A percentile compares a stretch with the other conserved stretches of the same genome.
Evolutionary conservation across 2,797 vertebrate genomes (phyloP).

Genomic region (Gymnoscopelus microlampas): DNA sequence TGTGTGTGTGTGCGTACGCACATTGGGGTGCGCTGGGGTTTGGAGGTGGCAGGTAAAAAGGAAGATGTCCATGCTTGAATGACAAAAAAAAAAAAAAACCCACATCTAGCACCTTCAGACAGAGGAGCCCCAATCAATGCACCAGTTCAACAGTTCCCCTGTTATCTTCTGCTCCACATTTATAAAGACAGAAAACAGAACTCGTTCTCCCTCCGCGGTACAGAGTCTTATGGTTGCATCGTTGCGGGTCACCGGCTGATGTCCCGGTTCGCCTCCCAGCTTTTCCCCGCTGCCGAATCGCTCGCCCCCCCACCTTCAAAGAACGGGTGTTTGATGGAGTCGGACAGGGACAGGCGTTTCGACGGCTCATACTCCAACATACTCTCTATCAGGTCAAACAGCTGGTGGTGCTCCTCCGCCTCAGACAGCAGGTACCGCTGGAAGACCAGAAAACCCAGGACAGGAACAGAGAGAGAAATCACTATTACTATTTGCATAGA

Average conservation of each 20-base stretch:
- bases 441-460: background rate
- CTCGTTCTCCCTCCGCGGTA: conserved; percentile 36
- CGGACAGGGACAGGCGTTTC: conserved; percentile 87
- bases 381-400: conserved; percentile 95
- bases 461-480: background rate
- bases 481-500: too few relatives aligned
- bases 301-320: conserved; percentile 74
- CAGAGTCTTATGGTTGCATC: conserved; percentile 43
- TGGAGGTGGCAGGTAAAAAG: conserved; percentile 26
- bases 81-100: conserved; percentile 33
- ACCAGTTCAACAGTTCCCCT: conserved; percentile 38
- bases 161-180: conserved; percentile 36
- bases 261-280: conserved; percentile 95
- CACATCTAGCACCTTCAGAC: conserved; percentile 10
- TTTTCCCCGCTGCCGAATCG: conserved; percentile 78
- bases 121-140: conserved; percentile 19
- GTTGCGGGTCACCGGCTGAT: conserved; percentile 93
- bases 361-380: conserved; percentile 97
- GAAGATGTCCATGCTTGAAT: conserved; percentile 63
- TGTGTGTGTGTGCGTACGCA: too few relatives aligned
- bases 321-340: conserved; percentile 93
- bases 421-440: conserved; percentile 95
- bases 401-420: conserved; percentile 93
- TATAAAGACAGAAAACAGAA: conserved; percentile 33
- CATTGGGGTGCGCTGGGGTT: background rate